A percentile compares a stretch with the other conserved stretches of the same genome.
phyloP scores from a whole-genome alignment of 2,888 invertebrate genomes.

The Spodoptera exigua region DNA sequence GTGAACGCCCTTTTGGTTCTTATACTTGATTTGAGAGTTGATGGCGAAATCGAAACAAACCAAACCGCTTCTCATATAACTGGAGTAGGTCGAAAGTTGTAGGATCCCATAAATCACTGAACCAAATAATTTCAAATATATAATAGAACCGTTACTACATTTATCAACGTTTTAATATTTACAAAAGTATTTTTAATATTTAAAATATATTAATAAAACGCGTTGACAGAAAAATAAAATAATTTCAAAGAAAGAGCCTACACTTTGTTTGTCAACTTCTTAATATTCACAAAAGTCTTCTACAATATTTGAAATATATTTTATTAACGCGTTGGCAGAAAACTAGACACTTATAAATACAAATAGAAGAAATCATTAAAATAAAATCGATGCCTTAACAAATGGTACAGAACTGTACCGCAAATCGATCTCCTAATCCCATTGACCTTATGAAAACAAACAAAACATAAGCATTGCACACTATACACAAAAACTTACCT shows the following conservation, averaged over 20 bases:
- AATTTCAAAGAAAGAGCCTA: background rate
- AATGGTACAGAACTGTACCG: background rate
- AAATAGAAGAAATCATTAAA: too few species aligned
- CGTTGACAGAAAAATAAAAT: too few species aligned
- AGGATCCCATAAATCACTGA: background rate
- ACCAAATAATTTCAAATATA: background rate
- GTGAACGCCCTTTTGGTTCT: background rate
- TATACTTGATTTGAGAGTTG: slow-evolving; percentile 21
- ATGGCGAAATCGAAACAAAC: slow-evolving; percentile 5
- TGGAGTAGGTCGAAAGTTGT: background rate
- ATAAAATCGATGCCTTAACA: too few species aligned
- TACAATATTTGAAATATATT: too few species aligned
- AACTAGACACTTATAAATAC: background rate
- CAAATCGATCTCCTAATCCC: slow-evolving; percentile 8
- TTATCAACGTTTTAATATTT: too few species aligned
- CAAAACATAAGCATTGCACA: slow-evolving; percentile 11
- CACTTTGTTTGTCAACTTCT: too few species aligned
- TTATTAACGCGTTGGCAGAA: too few species aligned
- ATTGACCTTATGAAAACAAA: slow-evolving; percentile 14
- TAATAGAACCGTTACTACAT: too few species aligned
- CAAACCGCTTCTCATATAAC: background rate
- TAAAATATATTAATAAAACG: too few species aligned
- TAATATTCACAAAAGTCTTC: too few species aligned
- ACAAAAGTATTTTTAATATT: too few species aligned
- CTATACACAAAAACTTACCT: slow-evolving; percentile 64